Percentiles rank a stretch among this genome's conserved stretches.
Evolutionary conservation across 2,797 vertebrate species (phyloP).

Genomic region (Synaphobranchus kaupii): DNA sequence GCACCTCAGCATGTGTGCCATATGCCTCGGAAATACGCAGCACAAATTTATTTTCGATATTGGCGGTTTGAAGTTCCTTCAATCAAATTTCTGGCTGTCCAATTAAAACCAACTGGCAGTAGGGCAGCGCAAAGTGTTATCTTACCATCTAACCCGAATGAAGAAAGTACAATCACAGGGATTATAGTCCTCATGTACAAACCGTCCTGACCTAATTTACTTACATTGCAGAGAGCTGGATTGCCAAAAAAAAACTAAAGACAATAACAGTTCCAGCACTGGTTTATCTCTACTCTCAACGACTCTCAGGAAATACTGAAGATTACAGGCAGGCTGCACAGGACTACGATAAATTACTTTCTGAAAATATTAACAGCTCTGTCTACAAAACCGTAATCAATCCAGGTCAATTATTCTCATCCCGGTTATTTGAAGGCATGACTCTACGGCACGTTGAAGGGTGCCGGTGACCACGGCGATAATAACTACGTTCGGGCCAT

Average conservation of each 20-base stretch:
- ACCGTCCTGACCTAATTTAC: slow-evolving; percentile 44
- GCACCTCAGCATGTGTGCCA: slow-evolving; percentile 11
- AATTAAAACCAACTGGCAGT: slow-evolving; percentile 63
- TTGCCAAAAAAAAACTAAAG: slow-evolving; percentile 55
- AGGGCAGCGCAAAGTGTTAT: slow-evolving; percentile 36
- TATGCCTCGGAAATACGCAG: slow-evolving; percentile 36
- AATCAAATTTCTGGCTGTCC: slow-evolving; percentile 62
- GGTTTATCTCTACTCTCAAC: slow-evolving; percentile 23
- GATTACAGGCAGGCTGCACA: slow-evolving; percentile 50
- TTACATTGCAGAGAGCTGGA: slow-evolving; percentile 36
- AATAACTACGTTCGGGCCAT: background rate
- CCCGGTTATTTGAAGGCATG: background rate
- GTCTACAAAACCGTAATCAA: slow-evolving; percentile 40
- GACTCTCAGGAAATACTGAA: slow-evolving; percentile 57
- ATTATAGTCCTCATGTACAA: slow-evolving; percentile 28
- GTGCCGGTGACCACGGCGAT: background rate
- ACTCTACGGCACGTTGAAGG: background rate
- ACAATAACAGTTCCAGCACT: slow-evolving; percentile 46
- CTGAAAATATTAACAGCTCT: slow-evolving; percentile 32
- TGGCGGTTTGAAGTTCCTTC: slow-evolving; percentile 61
- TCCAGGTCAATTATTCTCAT: background rate
- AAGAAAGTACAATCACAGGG: slow-evolving; percentile 5
- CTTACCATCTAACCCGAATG: slow-evolving; percentile 33
- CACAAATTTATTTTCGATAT: slow-evolving; percentile 60
- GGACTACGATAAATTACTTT: slow-evolving; percentile 52